These are phyloP conservation scores for Lottia gigantea DNA, from an alignment of 2,888 invertebrate species.

Conservation along the genomic window DNA sequence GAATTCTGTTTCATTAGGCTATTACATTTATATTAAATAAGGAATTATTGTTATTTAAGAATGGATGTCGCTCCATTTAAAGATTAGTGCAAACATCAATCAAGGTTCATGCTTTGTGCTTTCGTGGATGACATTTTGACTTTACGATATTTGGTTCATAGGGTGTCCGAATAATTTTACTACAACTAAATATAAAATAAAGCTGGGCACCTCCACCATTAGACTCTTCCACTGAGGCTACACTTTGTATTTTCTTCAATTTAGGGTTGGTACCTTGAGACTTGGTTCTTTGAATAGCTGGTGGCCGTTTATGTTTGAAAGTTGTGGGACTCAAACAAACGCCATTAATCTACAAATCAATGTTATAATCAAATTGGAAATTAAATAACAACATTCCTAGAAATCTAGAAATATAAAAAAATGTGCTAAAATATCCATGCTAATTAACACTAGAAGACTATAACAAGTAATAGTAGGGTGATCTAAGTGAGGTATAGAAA, in stretches of 20 bases:
- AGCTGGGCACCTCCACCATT: constrained; percentile 51
- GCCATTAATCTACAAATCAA: constrained; percentile 78
- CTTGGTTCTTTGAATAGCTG: constrained; percentile 84
- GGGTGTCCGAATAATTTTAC: constrained; percentile 1
- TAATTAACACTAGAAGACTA: no score
- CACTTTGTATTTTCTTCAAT: constrained; percentile 64
- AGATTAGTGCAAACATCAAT: no score
- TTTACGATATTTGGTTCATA: not conserved
- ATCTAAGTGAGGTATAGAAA: no score
- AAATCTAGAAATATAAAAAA: no score
- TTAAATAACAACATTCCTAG: not conserved
- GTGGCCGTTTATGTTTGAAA: constrained; percentile 67
- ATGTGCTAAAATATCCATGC: no score
- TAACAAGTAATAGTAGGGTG: no score
- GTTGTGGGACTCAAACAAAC: constrained; percentile 78
- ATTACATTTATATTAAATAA: no score
- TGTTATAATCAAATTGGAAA: constrained; percentile 5
- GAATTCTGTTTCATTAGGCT: no score
- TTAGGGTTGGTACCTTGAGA: constrained; percentile 85
- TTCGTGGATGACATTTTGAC: no score
- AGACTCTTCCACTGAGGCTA: constrained; percentile 62
- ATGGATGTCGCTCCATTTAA: no score
- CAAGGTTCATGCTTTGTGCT: no score
- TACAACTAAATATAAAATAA: not conserved
- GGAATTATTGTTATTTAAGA: no score